A percentile compares a stretch with the other conserved stretches of the same genome.
Conservation (phyloP, 1,140 invertebrate genomes). For the Calliopsis andreniformis region DNA sequence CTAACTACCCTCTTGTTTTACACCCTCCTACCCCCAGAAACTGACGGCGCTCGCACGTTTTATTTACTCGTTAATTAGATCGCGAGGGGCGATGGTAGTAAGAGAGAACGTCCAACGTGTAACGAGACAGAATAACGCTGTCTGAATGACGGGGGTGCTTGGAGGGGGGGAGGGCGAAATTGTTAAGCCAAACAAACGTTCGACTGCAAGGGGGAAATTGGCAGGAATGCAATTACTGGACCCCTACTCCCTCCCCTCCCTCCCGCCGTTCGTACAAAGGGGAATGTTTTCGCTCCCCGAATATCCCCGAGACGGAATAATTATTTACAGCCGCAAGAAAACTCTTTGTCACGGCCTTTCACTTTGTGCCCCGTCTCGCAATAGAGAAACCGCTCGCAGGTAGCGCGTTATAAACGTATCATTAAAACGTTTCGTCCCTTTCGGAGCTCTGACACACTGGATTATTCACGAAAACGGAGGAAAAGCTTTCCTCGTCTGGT, state of each 20-base stretch:
- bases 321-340: slow-evolving; percentile 32
- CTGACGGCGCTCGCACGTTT: slow-evolving; percentile 2
- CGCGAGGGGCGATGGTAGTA: not conserved
- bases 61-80: slow-evolving; percentile 47
- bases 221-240: slow-evolving; percentile 19
- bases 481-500: not conserved
- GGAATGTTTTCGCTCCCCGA: slow-evolving; percentile 21
- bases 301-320: slow-evolving; percentile 28
- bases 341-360: slow-evolving; percentile 12
- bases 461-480: not conserved
- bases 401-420: slow-evolving; percentile 7
- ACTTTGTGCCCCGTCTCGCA: not conserved
- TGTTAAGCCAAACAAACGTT: slow-evolving; percentile 35
- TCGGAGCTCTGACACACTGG: no score
- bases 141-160: not conserved
- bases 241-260: no score
- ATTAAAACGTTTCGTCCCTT: slow-evolving; percentile 1
- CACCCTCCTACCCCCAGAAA: not conserved
- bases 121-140: slow-evolving; percentile 34
- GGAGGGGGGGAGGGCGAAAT: not conserved
- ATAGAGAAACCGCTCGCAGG: not conserved
- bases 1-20: slow-evolving; percentile 45
- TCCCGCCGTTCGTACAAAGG: not conserved
- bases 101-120: slow-evolving; percentile 10
- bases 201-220: slow-evolving; percentile 17